These are phyloP conservation scores for Galbula dea DNA, from an alignment of 2,113 vertebrate genomes.

Conservation along the genomic window DNA sequence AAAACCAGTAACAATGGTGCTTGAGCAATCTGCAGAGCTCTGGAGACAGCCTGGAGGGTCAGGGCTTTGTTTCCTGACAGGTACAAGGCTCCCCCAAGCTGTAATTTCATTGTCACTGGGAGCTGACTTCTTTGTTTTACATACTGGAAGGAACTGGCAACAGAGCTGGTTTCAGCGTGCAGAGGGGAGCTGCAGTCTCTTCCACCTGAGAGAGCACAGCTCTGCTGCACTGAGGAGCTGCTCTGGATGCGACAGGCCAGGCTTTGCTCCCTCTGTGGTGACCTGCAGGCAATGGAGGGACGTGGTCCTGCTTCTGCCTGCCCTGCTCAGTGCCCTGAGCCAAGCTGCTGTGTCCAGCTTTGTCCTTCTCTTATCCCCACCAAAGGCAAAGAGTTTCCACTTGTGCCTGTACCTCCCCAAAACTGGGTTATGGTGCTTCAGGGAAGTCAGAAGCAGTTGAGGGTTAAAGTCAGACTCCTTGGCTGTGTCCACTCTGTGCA, in stretches of 20 bases:
- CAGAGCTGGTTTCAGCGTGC: neutral
- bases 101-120: neutral
- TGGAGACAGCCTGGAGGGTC: neutral
- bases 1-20: neutral
- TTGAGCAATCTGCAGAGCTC: neutral
- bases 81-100: neutral
- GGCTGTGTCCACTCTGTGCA: accelerated
- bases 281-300: accelerated
- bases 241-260: neutral
- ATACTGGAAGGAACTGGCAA: neutral
- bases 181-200: neutral
- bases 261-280: neutral
- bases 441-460: neutral
- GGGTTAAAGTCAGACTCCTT: accelerated
- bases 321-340: too few species aligned
- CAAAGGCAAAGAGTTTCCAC: neutral
- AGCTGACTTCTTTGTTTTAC: neutral
- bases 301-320: accelerated
- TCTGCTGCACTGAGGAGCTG: accelerated
- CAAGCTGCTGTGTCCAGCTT: neutral
- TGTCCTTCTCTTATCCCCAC: accelerated
- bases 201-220: neutral
- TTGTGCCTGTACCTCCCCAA: neutral
- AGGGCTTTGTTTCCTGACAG: constrained; percentile 1
- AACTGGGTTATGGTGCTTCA: accelerated